These are phyloP conservation scores for Sebastes itinus DNA, from an alignment of 2,797 vertebrate species.

Conservation along the genomic window DNA sequence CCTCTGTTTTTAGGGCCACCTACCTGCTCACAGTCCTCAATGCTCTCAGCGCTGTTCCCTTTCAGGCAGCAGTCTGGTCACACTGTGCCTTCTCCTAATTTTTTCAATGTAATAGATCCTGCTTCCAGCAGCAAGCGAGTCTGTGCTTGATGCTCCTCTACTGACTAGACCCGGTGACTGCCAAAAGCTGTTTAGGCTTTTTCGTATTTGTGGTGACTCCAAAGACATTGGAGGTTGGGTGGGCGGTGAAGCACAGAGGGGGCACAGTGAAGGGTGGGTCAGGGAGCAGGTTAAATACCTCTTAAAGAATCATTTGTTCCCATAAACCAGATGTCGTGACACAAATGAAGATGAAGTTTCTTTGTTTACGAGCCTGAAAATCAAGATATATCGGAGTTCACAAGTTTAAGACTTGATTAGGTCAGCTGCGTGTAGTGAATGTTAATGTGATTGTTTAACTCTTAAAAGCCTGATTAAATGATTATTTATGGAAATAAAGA, in stretches of 20 bases:
- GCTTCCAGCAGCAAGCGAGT: conserved; percentile 54
- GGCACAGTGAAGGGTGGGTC: conserved; percentile 43
- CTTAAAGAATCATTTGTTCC: conserved; percentile 27
- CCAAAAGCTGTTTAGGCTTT: conserved; percentile 74
- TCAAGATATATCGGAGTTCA: background rate
- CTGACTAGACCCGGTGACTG: conserved; percentile 65
- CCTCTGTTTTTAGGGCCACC: conserved; percentile 56
- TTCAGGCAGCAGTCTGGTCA: conserved; percentile 69
- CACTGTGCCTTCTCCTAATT: conserved; percentile 70
- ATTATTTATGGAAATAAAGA: conserved; percentile 27
- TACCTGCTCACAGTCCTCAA: conserved; percentile 79
- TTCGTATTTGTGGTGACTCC: conserved; percentile 69
- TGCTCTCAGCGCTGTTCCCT: conserved; percentile 65
- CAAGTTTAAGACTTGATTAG: background rate
- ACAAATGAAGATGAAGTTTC: background rate
- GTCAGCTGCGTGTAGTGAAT: background rate
- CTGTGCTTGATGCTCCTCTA: conserved; percentile 64
- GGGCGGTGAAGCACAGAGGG: conserved; percentile 51
- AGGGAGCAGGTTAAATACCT: conserved; percentile 59
- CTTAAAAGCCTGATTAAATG: background rate
- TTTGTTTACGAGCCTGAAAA: background rate
- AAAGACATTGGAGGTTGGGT: conserved; percentile 70
- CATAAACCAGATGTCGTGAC: background rate
- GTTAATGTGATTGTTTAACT: background rate
- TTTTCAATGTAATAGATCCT: conserved; percentile 83